Percentiles rank a stretch among this genome's conserved stretches.
Conservation (phyloP, 1,140 invertebrate genomes). For the Heliconius congener region DNA sequence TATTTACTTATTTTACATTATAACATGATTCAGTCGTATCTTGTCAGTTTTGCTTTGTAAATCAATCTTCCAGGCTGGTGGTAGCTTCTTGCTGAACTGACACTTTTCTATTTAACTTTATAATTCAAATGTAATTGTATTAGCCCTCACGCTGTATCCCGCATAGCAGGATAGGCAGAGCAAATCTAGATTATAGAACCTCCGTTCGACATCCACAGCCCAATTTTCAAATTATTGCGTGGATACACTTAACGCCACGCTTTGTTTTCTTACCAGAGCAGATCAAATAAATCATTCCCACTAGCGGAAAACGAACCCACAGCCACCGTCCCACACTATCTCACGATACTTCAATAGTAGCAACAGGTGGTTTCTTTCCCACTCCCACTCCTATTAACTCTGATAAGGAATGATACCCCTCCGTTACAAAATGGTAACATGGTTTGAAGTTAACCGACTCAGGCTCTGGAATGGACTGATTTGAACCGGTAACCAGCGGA, state of each 20-base stretch:
- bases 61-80: no score
- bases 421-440: not conserved
- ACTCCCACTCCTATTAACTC: not conserved
- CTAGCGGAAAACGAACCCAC: no score
- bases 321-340: no score
- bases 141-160: no score
- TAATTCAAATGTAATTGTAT: not conserved
- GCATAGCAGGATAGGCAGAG: no score
- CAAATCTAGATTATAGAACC: not conserved
- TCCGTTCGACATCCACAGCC: no score
- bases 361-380: not conserved
- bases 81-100: not conserved
- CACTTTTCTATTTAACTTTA: no score
- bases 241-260: no score
- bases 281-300: no score
- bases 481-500: not conserved
- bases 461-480: not conserved
- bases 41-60: not conserved
- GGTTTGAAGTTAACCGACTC: not conserved
- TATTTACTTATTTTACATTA: not conserved
- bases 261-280: no score
- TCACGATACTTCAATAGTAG: not conserved
- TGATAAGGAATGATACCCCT: not conserved
- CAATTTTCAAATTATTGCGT: no score
- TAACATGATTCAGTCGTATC: not conserved